These are phyloP conservation scores for Troilus luridus DNA, from an alignment of 2,888 invertebrate genomes.

Conservation along the genomic window DNA sequence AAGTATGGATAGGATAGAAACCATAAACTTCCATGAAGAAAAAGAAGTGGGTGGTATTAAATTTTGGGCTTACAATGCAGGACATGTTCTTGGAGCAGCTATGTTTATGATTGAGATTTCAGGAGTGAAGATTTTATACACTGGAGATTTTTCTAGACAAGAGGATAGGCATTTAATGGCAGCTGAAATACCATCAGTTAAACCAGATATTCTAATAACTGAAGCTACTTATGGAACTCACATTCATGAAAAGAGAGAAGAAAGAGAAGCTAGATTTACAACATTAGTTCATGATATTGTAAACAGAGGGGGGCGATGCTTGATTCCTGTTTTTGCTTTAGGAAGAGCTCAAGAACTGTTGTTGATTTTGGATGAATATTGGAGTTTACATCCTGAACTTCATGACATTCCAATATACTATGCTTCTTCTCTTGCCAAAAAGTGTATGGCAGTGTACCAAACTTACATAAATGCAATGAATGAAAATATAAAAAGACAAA, in stretches of 20 bases:
- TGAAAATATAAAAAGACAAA: slow-evolving; percentile 94
- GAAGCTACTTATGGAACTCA: slow-evolving; percentile 99
- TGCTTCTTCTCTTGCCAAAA: slow-evolving; percentile 98
- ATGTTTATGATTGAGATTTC: slow-evolving; percentile 99
- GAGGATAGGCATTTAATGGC: slow-evolving; percentile 99
- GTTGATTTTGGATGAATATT: slow-evolving; percentile 96
- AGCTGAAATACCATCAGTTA: slow-evolving; percentile 96
- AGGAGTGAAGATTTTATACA: slow-evolving; percentile 95
- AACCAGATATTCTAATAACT: slow-evolving; percentile 97
- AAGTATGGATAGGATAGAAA: slow-evolving; percentile 99
- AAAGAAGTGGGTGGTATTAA: slow-evolving; percentile 94
- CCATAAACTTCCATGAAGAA: slow-evolving; percentile 97
- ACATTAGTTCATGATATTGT: slow-evolving; percentile 95
- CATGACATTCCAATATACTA: slow-evolving; percentile 99
- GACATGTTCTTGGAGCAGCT: slow-evolving; percentile 98
- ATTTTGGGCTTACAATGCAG: slow-evolving; percentile 99
- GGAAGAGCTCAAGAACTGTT: slow-evolving; percentile 97
- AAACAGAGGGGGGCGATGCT: slow-evolving; percentile 94
- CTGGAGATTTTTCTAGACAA: slow-evolving; percentile 98
- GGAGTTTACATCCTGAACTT: slow-evolving; percentile 96
- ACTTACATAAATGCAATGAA: slow-evolving; percentile 99
- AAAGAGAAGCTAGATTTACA: slow-evolving; percentile 95
- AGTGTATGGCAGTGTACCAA: slow-evolving; percentile 99
- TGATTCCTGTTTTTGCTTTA: slow-evolving; percentile 98
- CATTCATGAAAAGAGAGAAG: slow-evolving; percentile 98